Percentiles rank a stretch among this genome's conserved stretches.
Evolutionary conservation across 2,888 invertebrate species (phyloP).

Genomic region (Acleris holmiana): DNA sequence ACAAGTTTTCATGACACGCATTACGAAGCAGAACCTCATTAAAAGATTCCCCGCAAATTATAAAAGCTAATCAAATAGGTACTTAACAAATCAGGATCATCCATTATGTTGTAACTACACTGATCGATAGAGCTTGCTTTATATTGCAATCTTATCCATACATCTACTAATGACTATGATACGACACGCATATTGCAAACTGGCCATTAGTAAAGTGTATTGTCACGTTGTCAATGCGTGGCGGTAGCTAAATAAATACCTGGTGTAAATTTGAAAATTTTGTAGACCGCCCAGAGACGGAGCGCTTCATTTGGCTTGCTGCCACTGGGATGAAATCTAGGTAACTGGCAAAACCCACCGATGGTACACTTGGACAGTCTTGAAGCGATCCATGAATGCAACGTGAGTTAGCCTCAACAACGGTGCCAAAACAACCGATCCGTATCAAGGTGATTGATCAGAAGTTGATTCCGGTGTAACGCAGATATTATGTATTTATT

Average conservation of each 20-base stretch:
- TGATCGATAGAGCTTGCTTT: not conserved
- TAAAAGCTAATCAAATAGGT: too few relatives aligned
- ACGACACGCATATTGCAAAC: not conserved
- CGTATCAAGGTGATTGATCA: conserved; percentile 35
- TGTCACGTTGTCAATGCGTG: conserved; percentile 22
- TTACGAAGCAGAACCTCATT: too few relatives aligned
- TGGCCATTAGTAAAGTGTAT: not conserved
- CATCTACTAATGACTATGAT: not conserved
- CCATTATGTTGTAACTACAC: not conserved
- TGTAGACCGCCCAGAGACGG: conserved; percentile 10
- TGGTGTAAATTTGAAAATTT: conserved; percentile 24
- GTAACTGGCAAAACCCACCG: conserved; percentile 19
- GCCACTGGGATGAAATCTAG: conserved; percentile 30
- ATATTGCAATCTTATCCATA: conserved; percentile 3
- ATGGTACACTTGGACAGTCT: conserved; percentile 19
- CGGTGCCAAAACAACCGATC: conserved; percentile 38
- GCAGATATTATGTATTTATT: conserved; percentile 16
- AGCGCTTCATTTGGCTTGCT: conserved; percentile 24
- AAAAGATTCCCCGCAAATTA: too few relatives aligned
- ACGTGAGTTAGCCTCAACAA: conserved; percentile 36
- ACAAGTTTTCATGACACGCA: too few relatives aligned
- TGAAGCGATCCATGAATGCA: conserved; percentile 11
- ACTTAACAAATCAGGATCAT: not conserved
- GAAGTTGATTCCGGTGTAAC: conserved; percentile 24
- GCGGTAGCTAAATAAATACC: conserved; percentile 9